These are phyloP conservation scores for Brachylomia viminalis DNA, from an alignment of 2,888 invertebrate species.

Conservation along the genomic window DNA sequence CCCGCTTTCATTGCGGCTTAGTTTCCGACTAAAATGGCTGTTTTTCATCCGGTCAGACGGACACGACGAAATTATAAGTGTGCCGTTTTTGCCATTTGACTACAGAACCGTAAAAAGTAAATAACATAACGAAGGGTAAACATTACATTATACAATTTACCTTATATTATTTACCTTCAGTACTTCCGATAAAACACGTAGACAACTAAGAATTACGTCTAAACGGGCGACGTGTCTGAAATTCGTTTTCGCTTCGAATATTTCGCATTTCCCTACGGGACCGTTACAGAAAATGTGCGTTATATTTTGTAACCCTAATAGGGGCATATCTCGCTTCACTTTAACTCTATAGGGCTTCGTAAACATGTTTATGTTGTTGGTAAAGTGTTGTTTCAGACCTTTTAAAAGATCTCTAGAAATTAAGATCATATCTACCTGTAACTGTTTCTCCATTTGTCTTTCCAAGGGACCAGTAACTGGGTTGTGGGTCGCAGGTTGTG, in stretches of 20 bases:
- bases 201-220: conserved; percentile 69
- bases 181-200: conserved; percentile 38
- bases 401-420: not conserved
- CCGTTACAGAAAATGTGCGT: conserved; percentile 74
- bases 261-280: conserved; percentile 72
- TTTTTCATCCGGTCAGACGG: not conserved
- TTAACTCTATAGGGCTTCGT: conserved; percentile 69
- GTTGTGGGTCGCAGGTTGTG: no score
- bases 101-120: not conserved
- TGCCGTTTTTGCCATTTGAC: not conserved
- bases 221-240: conserved; percentile 68
- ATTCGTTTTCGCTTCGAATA: conserved; percentile 71
- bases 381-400: conserved; percentile 14
- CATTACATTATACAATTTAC: conserved; percentile 24
- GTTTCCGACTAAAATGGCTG: not conserved
- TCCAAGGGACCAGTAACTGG: no score
- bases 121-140: not conserved
- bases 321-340: conserved; percentile 70
- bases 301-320: conserved; percentile 78
- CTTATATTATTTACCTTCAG: conserved; percentile 35
- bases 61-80: not conserved
- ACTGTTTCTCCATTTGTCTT: no score
- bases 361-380: conserved; percentile 66
- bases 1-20: no score
- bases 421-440: not conserved